Base-by-base conservation (phyloP, 2,888 invertebrate genomes). In the Coremacera marginata region DNA sequence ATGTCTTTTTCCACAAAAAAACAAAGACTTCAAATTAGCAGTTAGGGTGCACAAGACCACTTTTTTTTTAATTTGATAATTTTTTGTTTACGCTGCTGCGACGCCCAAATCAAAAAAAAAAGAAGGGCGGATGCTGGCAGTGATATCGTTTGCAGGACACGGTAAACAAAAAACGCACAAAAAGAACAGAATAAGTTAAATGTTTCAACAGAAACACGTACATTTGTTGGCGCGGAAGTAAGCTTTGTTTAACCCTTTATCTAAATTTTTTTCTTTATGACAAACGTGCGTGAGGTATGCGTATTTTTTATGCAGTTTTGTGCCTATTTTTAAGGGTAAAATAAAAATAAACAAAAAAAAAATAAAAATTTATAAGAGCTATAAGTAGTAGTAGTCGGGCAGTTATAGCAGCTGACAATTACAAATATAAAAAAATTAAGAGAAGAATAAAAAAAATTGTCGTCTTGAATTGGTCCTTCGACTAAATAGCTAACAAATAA, bases 171-270 rank as follows among this genome's bases (percentile, higher is more conserved):
- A 44, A 44, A 4, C 5, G n/a, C 5, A 37, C 5, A 37, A 37
- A 37, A 37, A 37, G n/a, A 37, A 7, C 37, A 37, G 7, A 22
- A 55, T 5, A 22, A 22, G 19, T 19, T 55, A 55, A 44, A 44
- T 55, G 19, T 19, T 22, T 27, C 65, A n/a, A 31, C 31, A 49
- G 49, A 37, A 19, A 68, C 68, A 68, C 68, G 68, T 68, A 68
- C 68, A 68, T 22, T 70, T 70, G 57, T 14, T 57, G 37, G 57
- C 37, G 77, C 81, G 80, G 81, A 82, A 80, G 81, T 84, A 83
- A 82, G 82, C 83, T 81, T 80, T 83, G 82, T 79, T 82, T 83
- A 82, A 83, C 83, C 83, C 82, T 83, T 83, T 81, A 70, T 76
- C 76, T 77, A 78, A 77, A 65, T 76, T 74, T 68, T 65, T 65